Evolutionary conservation across 2,113 vertebrate species (phyloP).

Genomic region (Paralichthys olivaceus): DNA sequence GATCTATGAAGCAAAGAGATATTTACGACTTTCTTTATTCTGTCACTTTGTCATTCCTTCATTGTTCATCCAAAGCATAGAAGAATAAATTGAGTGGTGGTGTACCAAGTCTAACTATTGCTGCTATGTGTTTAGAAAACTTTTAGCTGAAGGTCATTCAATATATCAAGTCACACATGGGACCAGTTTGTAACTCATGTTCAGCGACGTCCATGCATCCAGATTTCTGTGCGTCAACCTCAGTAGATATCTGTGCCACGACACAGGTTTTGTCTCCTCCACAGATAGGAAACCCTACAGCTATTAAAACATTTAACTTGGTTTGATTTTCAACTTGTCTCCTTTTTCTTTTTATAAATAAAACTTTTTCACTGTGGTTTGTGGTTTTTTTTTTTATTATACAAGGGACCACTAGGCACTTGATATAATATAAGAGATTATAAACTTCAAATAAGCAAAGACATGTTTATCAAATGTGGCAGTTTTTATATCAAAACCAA

Average conservation of each 20-base stretch:
- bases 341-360: slow-evolving; percentile 51
- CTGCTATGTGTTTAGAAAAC: slow-evolving; percentile 58
- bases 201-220: slow-evolving; percentile 14
- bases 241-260: slow-evolving; percentile 53
- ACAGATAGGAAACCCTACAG: slow-evolving; percentile 37
- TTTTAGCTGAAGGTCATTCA: slow-evolving; percentile 38
- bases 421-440: not conserved
- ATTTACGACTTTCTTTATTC: slow-evolving; percentile 27
- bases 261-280: slow-evolving; percentile 40
- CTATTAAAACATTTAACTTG: slow-evolving; percentile 49
- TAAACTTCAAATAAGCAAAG: not conserved
- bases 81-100: slow-evolving; percentile 37
- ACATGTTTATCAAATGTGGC: slow-evolving; percentile 37
- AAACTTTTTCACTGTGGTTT: slow-evolving; percentile 55
- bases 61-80: slow-evolving; percentile 33
- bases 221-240: slow-evolving; percentile 33
- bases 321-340: slow-evolving; percentile 58
- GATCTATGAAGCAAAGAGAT: slow-evolving; percentile 44
- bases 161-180: slow-evolving; percentile 13
- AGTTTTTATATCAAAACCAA: slow-evolving; percentile 25
- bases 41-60: slow-evolving; percentile 35
- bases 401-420: not conserved
- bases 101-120: slow-evolving; percentile 44
- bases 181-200: slow-evolving; percentile 43
- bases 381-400: slow-evolving; percentile 1